Conservation (phyloP, 2,113 vertebrate genomes). For the Pongo abelii region DNA sequence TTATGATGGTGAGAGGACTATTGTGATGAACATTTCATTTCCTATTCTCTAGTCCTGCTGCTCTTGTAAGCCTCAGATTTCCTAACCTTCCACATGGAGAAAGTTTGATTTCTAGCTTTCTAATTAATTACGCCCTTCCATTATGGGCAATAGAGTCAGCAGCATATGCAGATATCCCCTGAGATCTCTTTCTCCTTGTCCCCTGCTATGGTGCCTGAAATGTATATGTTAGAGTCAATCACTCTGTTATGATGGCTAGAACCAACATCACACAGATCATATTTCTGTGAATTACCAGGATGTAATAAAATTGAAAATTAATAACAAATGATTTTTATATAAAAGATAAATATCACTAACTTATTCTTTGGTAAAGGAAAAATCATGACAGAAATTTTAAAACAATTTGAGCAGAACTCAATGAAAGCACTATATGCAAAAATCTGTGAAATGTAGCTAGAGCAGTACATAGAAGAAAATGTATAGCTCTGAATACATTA, state of each 20-base stretch:
- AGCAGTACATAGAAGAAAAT: neutral
- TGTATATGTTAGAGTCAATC: neutral
- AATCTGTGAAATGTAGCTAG: neutral
- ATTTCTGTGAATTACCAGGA: neutral
- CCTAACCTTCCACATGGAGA: neutral
- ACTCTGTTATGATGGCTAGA: neutral
- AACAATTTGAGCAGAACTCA: neutral
- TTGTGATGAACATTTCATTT: neutral
- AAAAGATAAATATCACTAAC: neutral
- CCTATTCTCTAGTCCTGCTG: neutral
- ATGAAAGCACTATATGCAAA: neutral
- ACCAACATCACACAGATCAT: neutral
- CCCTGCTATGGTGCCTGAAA: neutral
- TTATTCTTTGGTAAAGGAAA: neutral
- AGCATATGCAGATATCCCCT: neutral
- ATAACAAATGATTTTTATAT: neutral
- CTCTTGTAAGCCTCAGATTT: neutral
- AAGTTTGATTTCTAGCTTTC: neutral
- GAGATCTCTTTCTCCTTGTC: neutral
- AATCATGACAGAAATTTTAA: neutral
- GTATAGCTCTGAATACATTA: neutral
- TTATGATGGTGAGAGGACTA: neutral
- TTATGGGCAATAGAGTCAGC: neutral
- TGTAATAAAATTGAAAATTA: neutral
- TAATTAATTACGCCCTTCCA: neutral